phyloP scores from a whole-genome alignment of 2,888 invertebrate genomes.

The Aplocera efformata region DNA sequence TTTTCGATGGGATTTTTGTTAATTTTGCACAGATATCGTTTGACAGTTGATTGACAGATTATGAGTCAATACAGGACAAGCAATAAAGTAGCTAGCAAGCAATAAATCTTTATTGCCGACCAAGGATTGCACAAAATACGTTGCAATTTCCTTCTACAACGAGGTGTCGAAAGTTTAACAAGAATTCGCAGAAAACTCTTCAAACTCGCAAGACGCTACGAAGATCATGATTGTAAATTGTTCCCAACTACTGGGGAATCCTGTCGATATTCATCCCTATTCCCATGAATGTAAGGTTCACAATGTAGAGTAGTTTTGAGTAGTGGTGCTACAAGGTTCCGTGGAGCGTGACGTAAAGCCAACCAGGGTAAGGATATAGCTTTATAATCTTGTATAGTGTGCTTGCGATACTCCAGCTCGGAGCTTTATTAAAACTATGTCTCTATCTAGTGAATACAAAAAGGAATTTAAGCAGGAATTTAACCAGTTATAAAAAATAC shows the following conservation, averaged over 20 bases:
- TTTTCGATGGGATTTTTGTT: too few species aligned
- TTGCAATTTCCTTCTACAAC: neutral
- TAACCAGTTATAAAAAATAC: too few species aligned
- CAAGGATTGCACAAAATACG: too few species aligned
- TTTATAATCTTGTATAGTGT: slow-evolving; percentile 9
- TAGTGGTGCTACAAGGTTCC: slow-evolving; percentile 4
- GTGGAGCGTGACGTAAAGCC: slow-evolving; percentile 12
- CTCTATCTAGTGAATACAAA: too few species aligned
- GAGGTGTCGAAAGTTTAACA: neutral
- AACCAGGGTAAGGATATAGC: slow-evolving; percentile 10
- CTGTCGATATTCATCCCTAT: slow-evolving; percentile 3
- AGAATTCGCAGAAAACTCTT: neutral
- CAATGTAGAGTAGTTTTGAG: slow-evolving; percentile 6
- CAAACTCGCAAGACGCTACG: neutral
- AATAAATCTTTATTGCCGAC: too few species aligned
- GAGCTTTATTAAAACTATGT: too few species aligned
- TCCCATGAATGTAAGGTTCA: neutral
- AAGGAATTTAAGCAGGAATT: too few species aligned
- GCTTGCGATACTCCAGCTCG: neutral
- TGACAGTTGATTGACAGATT: too few species aligned
- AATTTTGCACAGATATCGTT: too few species aligned
- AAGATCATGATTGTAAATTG: slow-evolving; percentile 9
- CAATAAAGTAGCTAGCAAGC: too few species aligned
- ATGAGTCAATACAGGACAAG: too few species aligned
- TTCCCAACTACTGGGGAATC: neutral